A percentile compares a stretch with the other conserved stretches of the same genome.
Evolutionary conservation across 2,113 vertebrate genomes (phyloP).

Genomic region (Corythaeola cristata): DNA sequence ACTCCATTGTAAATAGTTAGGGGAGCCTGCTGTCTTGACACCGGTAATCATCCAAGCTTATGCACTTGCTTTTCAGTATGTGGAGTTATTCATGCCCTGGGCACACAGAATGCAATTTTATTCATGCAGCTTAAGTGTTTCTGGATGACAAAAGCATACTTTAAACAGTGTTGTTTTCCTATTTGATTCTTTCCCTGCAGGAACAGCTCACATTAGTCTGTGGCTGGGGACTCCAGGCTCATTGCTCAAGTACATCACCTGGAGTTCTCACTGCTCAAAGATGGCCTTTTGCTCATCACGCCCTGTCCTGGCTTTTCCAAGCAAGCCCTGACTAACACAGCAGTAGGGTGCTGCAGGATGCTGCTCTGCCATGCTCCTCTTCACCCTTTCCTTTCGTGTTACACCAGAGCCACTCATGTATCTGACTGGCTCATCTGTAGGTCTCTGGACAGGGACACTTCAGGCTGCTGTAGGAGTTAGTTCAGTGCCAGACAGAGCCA

Average conservation of each 20-base stretch:
- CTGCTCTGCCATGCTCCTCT: not conserved
- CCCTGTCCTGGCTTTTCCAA: not conserved
- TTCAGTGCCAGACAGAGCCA: not conserved
- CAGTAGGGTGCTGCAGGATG: too few species aligned
- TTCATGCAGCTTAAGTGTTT: conserved; percentile 31
- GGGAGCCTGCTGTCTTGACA: not conserved
- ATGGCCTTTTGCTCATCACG: not conserved
- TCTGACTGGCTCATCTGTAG: not conserved
- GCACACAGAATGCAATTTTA: not conserved
- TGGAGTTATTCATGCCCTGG: conserved; percentile 3
- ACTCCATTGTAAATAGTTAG: not conserved
- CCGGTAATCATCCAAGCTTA: not conserved
- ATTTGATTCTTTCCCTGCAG: not conserved
- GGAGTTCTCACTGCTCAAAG: not conserved
- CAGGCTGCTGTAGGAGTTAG: not conserved
- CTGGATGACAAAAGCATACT: conserved; percentile 5
- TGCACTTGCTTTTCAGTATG: not conserved
- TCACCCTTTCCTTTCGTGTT: not conserved
- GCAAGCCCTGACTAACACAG: not conserved
- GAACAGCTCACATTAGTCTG: not conserved
- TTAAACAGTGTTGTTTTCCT: not conserved
- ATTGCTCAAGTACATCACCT: not conserved
- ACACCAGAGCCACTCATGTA: not conserved
- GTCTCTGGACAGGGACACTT: not conserved
- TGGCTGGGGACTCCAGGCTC: not conserved